Evolutionary conservation across 2,888 invertebrate species (phyloP).

Genomic region (Punctoribates punctum): DNA sequence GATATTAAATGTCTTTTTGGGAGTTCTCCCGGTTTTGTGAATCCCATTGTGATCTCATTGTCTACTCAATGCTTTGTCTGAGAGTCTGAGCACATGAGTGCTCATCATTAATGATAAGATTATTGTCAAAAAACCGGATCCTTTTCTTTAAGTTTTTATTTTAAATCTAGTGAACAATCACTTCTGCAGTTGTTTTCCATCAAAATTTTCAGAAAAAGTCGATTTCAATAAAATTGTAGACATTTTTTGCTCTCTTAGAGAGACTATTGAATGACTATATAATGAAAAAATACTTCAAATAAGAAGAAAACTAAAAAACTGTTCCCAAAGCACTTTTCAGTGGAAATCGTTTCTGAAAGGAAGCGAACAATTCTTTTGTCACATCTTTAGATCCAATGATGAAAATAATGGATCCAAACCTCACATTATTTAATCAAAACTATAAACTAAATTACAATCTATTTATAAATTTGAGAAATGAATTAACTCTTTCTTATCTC

Average conservation of each 20-base stretch:
- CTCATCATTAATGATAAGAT: slow-evolving; percentile 24
- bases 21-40: background rate
- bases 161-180: slow-evolving; percentile 10
- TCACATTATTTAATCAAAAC: too few species aligned
- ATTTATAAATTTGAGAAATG: too few species aligned
- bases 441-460: too few species aligned
- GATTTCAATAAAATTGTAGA: background rate
- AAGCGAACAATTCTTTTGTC: background rate
- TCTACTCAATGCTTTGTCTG: background rate
- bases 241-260: background rate
- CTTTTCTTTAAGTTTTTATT: background rate
- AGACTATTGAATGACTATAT: background rate
- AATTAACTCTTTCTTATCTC: too few species aligned
- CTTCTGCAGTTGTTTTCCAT: slow-evolving; percentile 6
- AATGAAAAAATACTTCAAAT: background rate
- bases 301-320: background rate
- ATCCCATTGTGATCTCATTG: background rate
- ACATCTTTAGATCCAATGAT: background rate
- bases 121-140: slow-evolving; percentile 24
- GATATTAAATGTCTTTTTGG: too few species aligned
- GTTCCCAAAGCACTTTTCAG: background rate
- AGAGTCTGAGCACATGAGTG: slow-evolving; percentile 17
- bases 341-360: background rate
- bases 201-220: background rate
- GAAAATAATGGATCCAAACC: too few species aligned